Conservation (phyloP, 1,140 invertebrate species). For the Caenorhabditis latens region DNA sequence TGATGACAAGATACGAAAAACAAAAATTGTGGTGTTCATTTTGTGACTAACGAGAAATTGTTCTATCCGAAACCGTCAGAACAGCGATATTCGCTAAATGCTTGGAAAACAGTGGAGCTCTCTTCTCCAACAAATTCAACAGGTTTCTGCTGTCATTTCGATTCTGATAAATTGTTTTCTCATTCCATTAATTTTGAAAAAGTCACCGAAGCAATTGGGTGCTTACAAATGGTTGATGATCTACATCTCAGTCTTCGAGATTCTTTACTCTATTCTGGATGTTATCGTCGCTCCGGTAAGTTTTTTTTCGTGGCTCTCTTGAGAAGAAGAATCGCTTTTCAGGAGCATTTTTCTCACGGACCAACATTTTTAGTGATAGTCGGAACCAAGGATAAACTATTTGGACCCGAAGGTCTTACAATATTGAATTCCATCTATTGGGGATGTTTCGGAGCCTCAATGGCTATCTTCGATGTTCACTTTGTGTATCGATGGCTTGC, state of each 20-base stretch:
- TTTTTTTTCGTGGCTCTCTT: neutral
- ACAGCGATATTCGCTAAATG: neutral
- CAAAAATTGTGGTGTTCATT: too few species aligned
- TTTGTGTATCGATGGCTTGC: slow-evolving; percentile 24
- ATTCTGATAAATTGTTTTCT: neutral
- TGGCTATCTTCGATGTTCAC: neutral
- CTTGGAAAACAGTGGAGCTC: neutral
- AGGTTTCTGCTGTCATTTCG: neutral
- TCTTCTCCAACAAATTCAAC: neutral
- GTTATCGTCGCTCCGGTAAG: neutral
- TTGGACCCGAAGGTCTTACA: neutral
- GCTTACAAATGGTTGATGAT: slow-evolving; percentile 1
- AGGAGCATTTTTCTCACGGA: slow-evolving; percentile 2
- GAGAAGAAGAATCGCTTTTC: neutral
- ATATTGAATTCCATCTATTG: neutral
- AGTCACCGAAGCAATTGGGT: neutral
- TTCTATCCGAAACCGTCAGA: too few species aligned
- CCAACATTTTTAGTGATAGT: slow-evolving; percentile 7
- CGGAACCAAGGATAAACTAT: neutral
- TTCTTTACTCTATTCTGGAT: slow-evolving; percentile 3
- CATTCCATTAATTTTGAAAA: neutral
- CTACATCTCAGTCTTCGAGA: neutral
- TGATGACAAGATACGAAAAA: too few species aligned
- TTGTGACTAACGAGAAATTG: too few species aligned
- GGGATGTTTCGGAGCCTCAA: slow-evolving; percentile 24